phyloP scores from a whole-genome alignment of 2,113 vertebrate species.

The Odontesthes bonariensis region DNA sequence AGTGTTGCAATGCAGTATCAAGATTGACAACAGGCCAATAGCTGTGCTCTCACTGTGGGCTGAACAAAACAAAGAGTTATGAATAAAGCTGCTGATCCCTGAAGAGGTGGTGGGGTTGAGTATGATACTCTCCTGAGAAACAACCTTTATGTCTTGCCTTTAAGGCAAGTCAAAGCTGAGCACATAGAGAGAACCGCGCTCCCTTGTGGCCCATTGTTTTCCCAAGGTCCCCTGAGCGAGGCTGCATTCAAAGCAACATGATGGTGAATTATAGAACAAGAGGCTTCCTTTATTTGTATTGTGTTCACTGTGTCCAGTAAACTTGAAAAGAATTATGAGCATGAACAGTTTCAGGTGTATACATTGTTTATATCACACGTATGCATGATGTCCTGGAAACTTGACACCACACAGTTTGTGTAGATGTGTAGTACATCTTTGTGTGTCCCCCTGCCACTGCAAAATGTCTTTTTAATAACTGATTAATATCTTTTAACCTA shows the following conservation, averaged over 20 bases:
- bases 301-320: not conserved
- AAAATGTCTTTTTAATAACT: not conserved
- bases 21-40: slow-evolving; percentile 27
- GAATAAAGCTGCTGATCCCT: slow-evolving; percentile 59
- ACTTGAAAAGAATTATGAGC: not conserved
- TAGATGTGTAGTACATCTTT: not conserved
- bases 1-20: slow-evolving; percentile 24
- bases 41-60: slow-evolving; percentile 22
- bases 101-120: slow-evolving; percentile 12
- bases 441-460: no score
- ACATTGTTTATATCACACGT: no score
- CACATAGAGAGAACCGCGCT: slow-evolving; percentile 6
- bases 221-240: slow-evolving; percentile 34
- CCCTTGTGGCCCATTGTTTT: slow-evolving; percentile 45
- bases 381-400: not conserved
- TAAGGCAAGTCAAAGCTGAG: slow-evolving; percentile 34
- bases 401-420: not conserved
- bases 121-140: slow-evolving; percentile 26
- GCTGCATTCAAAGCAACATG: slow-evolving; percentile 22
- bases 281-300: not conserved
- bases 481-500: not conserved
- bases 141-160: slow-evolving; percentile 47
- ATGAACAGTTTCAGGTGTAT: not conserved
- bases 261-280: slow-evolving; percentile 17
- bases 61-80: slow-evolving; percentile 46